phyloP scores from a whole-genome alignment of 2,797 vertebrate genomes.

The Manis crassicaudata region DNA sequence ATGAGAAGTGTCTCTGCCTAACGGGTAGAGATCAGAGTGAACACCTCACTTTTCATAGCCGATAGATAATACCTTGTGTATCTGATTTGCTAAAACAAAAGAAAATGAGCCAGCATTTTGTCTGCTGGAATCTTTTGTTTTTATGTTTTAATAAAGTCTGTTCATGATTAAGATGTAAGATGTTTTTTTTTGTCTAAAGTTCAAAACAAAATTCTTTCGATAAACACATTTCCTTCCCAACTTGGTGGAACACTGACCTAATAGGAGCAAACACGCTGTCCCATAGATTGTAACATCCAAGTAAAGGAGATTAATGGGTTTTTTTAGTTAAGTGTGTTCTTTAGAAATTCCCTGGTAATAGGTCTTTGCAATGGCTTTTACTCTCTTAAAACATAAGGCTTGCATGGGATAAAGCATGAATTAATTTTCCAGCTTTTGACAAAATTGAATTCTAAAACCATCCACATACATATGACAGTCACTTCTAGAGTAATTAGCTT shows the following conservation, averaged over 20 bases:
- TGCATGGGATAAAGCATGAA: constrained; percentile 59
- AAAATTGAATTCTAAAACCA: constrained; percentile 64
- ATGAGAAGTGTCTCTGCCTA: constrained; percentile 49
- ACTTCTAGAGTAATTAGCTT: constrained; percentile 65
- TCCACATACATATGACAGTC: constrained; percentile 58
- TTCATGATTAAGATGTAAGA: constrained; percentile 54
- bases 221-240: constrained; percentile 69
- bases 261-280: constrained; percentile 72
- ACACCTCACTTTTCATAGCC: constrained; percentile 41
- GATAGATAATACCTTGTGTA: constrained; percentile 56
- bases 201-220: constrained; percentile 72
- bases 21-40: constrained; percentile 50
- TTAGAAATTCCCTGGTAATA: constrained; percentile 54
- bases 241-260: constrained; percentile 77
- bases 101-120: constrained; percentile 69
- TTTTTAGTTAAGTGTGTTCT: constrained; percentile 60
- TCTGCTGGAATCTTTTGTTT: constrained; percentile 60
- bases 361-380: constrained; percentile 58
- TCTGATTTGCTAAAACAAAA: constrained; percentile 60
- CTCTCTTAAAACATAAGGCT: constrained; percentile 64
- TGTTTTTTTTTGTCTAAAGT: not conserved
- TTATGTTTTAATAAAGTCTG: constrained; percentile 66
- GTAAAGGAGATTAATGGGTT: constrained; percentile 73
- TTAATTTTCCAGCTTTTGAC: constrained; percentile 73
- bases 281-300: constrained; percentile 71